Evolutionary conservation across 2,113 vertebrate species (phyloP).

Genomic region (Pseudorectes ferrugineus): DNA sequence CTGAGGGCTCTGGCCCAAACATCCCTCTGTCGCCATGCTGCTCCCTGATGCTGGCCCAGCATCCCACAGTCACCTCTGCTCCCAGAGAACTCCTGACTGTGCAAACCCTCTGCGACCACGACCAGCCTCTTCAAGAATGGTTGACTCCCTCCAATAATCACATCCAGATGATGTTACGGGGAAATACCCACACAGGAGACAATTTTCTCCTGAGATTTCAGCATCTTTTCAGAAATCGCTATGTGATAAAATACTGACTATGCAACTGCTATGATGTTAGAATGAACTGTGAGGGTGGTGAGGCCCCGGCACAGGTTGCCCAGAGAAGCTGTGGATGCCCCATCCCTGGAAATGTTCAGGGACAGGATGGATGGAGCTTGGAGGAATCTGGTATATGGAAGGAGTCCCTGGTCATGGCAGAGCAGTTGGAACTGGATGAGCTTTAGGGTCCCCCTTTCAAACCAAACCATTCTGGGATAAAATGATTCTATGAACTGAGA

Average conservation of each 20-base stretch:
- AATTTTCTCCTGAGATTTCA: background rate
- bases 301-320: background rate
- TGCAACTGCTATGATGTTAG: accelerated
- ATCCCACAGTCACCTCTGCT: background rate
- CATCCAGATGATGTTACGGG: background rate
- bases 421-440: background rate
- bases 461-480: background rate
- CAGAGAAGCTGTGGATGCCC: background rate
- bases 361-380: background rate
- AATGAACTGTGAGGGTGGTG: background rate
- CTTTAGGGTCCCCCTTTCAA: background rate
- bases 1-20: background rate
- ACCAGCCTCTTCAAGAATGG: background rate
- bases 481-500: background rate
- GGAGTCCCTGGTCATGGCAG: background rate
- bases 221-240: background rate
- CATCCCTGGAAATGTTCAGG: background rate
- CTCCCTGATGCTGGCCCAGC: background rate
- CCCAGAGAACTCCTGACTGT: accelerated
- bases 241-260: background rate
- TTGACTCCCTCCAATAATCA: background rate
- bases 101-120: background rate
- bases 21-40: background rate
- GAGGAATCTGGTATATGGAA: background rate
- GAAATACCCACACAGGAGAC: background rate